Evolutionary conservation across 2,888 invertebrate species (phyloP).

Genomic region (Oscheius onirici): DNA sequence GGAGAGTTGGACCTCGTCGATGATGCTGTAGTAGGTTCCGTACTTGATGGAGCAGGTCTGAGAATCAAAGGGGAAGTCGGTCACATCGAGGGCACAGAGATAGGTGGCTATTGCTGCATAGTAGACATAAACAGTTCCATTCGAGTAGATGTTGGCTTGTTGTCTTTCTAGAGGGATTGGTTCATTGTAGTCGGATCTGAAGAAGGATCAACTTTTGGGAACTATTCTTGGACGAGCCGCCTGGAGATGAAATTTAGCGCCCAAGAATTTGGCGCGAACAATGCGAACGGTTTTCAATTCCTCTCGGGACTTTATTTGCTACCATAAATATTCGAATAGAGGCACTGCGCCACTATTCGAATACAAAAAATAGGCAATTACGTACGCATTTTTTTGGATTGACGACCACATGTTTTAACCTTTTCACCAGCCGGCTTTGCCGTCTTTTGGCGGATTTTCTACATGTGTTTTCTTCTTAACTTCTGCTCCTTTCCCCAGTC

Average conservation of each 20-base stretch:
- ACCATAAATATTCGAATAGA: no score
- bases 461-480: no score
- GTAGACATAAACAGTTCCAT: constrained; percentile 4
- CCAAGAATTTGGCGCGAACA: no score
- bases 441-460: no score
- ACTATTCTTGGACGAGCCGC: neutral
- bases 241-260: neutral
- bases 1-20: neutral
- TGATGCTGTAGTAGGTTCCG: constrained; percentile 10
- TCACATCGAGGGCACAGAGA: constrained; percentile 17
- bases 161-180: constrained; percentile 8
- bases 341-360: no score
- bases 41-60: constrained; percentile 22
- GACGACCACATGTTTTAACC: no score
- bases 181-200: constrained; percentile 8
- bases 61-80: constrained; percentile 22
- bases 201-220: neutral
- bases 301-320: no score
- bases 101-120: neutral
- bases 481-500: no score
- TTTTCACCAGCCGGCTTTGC: no score
- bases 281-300: no score
- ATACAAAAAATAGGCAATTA: no score
- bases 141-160: constrained; percentile 1
- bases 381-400: no score